Conservation (phyloP, 1,140 invertebrate genomes). For the Metopolophium dirhodum region DNA sequence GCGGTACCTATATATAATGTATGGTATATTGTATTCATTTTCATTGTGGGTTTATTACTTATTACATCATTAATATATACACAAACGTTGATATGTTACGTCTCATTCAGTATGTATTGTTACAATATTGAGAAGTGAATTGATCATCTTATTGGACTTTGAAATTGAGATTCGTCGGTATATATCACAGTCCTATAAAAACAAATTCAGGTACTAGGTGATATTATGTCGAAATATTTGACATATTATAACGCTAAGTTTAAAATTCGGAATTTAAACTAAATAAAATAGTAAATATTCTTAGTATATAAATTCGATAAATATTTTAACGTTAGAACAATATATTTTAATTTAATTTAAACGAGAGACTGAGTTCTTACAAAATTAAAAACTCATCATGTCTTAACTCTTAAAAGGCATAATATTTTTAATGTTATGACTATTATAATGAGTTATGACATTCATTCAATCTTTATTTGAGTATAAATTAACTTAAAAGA, state of each 20-base stretch:
- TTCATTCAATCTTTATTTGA: not conserved
- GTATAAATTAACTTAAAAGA: not conserved
- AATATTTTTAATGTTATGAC: not conserved
- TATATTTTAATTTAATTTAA: not conserved
- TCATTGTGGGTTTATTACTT: not conserved
- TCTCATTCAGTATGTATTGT: not conserved
- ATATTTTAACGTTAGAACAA: not conserved
- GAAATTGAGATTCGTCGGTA: not conserved
- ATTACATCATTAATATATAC: slow-evolving; percentile 2
- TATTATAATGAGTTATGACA: not conserved
- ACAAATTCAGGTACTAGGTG: not conserved
- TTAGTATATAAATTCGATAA: not conserved
- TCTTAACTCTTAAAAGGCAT: not conserved
- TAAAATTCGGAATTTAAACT: not conserved
- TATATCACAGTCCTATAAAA: not conserved
- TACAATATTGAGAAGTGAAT: not conserved
- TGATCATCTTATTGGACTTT: not conserved
- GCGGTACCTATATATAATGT: not conserved
- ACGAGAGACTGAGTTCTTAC: not conserved
- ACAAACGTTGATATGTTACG: not conserved
- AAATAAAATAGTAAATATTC: not conserved
- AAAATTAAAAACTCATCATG: not conserved
- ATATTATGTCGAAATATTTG: not conserved
- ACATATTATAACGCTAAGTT: not conserved
- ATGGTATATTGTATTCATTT: not conserved